These are phyloP conservation scores for Notothenia coriiceps DNA, from an alignment of 2,113 vertebrate genomes.

Conservation along the genomic window DNA sequence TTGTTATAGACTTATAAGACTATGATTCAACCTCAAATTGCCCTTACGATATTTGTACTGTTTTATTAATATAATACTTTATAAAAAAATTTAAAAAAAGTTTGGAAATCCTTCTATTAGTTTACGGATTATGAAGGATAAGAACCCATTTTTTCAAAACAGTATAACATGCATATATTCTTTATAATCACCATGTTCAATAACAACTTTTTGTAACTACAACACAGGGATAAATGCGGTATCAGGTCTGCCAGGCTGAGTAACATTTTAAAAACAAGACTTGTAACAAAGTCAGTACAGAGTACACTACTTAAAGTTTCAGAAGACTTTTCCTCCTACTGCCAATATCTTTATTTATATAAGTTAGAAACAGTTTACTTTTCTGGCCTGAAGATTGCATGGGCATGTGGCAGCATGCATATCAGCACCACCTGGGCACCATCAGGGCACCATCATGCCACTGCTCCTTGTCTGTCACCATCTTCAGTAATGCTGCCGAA, in stretches of 20 bases:
- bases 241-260: background rate
- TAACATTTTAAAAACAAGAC: background rate
- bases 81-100: no score
- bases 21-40: no score
- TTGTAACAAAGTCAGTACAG: background rate
- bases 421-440: conserved; percentile 68
- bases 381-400: conserved; percentile 8
- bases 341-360: background rate
- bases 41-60: no score
- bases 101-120: no score
- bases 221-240: background rate
- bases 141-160: no score
- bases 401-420: conserved; percentile 60
- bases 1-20: no score
- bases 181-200: no score
- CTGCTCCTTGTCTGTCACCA: conserved; percentile 69
- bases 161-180: no score
- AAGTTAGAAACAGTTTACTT: conserved; percentile 40
- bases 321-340: background rate
- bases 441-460: conserved; percentile 67
- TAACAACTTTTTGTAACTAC: no score
- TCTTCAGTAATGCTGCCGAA: conserved; percentile 67
- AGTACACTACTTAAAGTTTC: background rate
- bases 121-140: no score
- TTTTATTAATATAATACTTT: no score